Evolutionary conservation across 2,888 invertebrate species (phyloP).

Genomic region (Boloria euphrosyne): DNA sequence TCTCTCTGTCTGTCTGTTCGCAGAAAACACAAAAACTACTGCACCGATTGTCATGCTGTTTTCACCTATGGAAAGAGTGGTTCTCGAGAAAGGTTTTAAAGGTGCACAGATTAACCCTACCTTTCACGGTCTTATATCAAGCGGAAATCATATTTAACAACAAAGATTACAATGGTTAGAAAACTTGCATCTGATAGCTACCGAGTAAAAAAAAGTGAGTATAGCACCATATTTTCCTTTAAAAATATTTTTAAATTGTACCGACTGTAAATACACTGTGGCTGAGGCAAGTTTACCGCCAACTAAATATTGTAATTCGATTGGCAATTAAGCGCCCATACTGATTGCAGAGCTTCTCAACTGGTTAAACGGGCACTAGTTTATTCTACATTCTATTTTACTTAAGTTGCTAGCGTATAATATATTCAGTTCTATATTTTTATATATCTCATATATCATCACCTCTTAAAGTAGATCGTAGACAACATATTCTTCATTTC

Average conservation of each 20-base stretch:
- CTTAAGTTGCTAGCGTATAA: background rate
- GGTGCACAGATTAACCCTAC: no score
- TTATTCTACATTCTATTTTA: conserved; percentile 4
- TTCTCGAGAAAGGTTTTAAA: no score
- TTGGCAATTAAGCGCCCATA: conserved; percentile 24
- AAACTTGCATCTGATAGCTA: no score
- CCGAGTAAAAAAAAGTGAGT: background rate
- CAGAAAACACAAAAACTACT: no score
- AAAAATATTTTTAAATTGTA: background rate
- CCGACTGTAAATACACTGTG: background rate
- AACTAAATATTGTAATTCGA: conserved; percentile 25
- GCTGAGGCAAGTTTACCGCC: conserved; percentile 19
- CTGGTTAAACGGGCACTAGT: conserved; percentile 2
- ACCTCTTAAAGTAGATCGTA: no score
- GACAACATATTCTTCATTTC: no score
- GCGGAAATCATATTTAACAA: background rate
- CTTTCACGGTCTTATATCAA: no score
- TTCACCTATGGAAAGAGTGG: no score
- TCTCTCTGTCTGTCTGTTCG: no score
- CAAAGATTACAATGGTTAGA: background rate
- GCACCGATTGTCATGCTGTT: no score
- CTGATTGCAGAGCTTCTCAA: conserved; percentile 17
- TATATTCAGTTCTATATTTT: no score
- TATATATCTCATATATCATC: no score
- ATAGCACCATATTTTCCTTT: background rate